These are phyloP conservation scores for Cassiopea andromeda DNA, from an alignment of 30 jellyfish, hydroid and myxozoan species.

Conservation along the genomic window DNA sequence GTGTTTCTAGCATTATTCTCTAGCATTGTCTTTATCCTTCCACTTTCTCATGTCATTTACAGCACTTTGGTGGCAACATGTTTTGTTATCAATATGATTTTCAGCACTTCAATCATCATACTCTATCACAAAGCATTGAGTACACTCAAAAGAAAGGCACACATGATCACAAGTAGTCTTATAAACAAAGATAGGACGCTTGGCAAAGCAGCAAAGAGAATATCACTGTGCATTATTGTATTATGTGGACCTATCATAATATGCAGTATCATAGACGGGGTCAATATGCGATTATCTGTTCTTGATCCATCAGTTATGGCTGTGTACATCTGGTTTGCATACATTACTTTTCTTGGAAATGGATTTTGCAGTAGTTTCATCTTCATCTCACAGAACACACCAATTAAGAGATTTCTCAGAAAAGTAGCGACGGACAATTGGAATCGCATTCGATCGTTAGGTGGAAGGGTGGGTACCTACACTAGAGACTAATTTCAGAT, in stretches of 20 bases:
- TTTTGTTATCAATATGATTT: background rate
- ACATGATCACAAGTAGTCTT: background rate
- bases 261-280: background rate
- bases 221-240: background rate
- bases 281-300: background rate
- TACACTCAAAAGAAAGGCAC: background rate
- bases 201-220: slow-evolving; percentile 12
- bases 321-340: background rate
- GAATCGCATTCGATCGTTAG: background rate
- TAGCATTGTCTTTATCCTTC: too few species aligned
- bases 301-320: background rate
- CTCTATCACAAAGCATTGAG: background rate
- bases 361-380: slow-evolving; percentile 2
- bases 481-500: too few species aligned
- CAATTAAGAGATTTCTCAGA: background rate
- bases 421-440: background rate
- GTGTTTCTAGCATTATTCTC: background rate
- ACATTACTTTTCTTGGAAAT: background rate
- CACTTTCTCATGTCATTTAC: background rate
- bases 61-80: background rate
- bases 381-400: background rate
- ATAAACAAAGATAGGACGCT: background rate
- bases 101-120: background rate
- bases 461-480: background rate
- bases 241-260: background rate